phyloP scores from a whole-genome alignment of 2,113 vertebrate species.

The Petrocephalus microphthalmus region DNA sequence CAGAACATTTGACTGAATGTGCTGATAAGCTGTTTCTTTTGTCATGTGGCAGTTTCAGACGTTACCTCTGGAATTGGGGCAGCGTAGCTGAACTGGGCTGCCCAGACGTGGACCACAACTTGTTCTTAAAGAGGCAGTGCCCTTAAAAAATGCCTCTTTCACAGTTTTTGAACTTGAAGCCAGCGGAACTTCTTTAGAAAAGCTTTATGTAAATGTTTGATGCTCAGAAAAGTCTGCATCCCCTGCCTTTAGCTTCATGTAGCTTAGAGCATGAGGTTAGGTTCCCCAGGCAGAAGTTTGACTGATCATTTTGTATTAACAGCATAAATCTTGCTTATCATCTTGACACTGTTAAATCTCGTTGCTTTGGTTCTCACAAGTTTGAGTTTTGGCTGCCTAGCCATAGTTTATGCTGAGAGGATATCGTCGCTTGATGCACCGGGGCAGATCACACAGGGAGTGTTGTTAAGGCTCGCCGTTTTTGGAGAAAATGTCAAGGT shows the following conservation, averaged over 20 bases:
- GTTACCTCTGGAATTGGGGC: not conserved
- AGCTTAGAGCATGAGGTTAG: not conserved
- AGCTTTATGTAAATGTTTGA: not conserved
- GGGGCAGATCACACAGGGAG: not conserved
- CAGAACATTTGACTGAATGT: slow-evolving; percentile 23
- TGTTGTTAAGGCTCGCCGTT: not conserved
- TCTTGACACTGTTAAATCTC: not conserved
- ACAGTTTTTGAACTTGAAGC: not conserved
- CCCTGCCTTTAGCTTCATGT: not conserved
- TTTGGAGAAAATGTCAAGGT: not conserved
- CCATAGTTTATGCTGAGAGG: not conserved
- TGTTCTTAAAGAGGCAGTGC: not conserved
- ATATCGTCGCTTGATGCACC: not conserved
- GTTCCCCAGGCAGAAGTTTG: not conserved
- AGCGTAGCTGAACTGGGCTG: not conserved
- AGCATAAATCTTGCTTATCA: not conserved
- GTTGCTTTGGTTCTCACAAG: not conserved
- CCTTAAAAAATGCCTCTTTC: not conserved
- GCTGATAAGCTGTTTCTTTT: not conserved
- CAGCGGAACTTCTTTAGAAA: not conserved
- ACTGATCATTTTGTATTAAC: slow-evolving; percentile 2
- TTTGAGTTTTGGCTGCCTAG: slow-evolving; percentile 6
- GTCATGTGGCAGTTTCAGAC: not conserved
- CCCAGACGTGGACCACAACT: not conserved
- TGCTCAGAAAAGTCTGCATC: not conserved